Conservation (phyloP, 1,140 invertebrate species). For the Aphelenchoides besseyi region DNA sequence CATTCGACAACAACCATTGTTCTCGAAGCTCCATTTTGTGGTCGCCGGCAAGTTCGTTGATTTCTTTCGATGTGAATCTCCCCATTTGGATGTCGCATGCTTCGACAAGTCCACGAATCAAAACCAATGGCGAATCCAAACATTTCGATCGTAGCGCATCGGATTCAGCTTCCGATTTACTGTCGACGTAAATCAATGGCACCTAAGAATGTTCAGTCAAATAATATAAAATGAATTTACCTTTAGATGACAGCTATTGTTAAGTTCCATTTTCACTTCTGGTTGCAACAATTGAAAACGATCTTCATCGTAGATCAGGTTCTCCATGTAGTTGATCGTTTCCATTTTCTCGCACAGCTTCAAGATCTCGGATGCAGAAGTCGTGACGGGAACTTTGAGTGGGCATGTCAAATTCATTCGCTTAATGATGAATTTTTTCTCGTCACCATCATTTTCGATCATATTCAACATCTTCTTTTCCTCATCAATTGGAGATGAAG, state of each 20-base stretch:
- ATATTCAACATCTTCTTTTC: neutral
- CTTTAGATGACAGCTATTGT: neutral
- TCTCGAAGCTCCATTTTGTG: conserved; percentile 3
- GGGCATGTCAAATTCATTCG: neutral
- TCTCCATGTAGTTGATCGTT: too few relatives aligned
- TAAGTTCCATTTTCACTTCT: neutral
- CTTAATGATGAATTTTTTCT: neutral
- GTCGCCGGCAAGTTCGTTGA: neutral
- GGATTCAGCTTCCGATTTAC: neutral
- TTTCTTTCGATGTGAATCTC: neutral
- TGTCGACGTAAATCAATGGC: neutral
- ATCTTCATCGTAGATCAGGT: neutral
- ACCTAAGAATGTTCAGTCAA: too few relatives aligned
- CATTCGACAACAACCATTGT: conserved; percentile 5
- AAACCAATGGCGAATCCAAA: neutral
- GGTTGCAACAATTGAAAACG: neutral
- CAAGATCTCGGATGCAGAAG: neutral
- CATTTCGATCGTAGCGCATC: neutral
- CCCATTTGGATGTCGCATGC: neutral
- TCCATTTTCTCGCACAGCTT: too few relatives aligned
- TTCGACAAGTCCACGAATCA: neutral
- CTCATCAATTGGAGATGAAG: neutral
- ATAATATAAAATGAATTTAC: neutral
- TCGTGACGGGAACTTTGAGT: neutral
- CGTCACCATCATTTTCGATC: neutral